Evolutionary conservation across 2,113 vertebrate species (phyloP), one percentile per base, ranked within the genome.

Genomic region (Opisthocomus hoazin): DNA sequence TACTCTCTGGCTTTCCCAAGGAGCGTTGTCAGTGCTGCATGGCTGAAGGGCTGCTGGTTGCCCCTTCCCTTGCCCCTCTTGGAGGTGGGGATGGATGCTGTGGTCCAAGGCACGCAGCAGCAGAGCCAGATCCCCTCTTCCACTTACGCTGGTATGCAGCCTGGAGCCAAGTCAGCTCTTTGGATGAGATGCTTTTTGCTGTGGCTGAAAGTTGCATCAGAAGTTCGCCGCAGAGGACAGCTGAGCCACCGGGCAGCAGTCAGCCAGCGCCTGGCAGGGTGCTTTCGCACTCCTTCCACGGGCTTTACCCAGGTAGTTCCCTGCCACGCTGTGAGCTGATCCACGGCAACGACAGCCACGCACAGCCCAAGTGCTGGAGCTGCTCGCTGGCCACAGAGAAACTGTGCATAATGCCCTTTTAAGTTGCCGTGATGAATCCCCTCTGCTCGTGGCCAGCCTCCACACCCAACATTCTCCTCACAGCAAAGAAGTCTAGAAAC

Each of bases 191-290:
- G 73, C 65, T 87, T 91, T 85, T 94, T 95, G 82, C 91, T 87
- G 89, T 91, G 95, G 95, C 84, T 96, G 58, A 61, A 84, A 87
- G 92, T 93, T 95, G 70, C 94, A 93, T 95, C 94, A 94, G 96
- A 93, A 96, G 74, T 79, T 94, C 91, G 91, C 88, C 1, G 1
- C 77, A 83, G 69, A 94, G 84, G 94, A 87, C 91, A 95, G 86
- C 92, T 84, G 86, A 95, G 89, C 53, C 87, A 84, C 65, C 54
- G 39, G 45, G 51, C 66, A 94, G 50, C 78, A 95, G 54, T 54
- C 82, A 94, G 83, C 37, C 45, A 93, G 69, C 0, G 5, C 87
- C 57, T 91, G 80, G 63, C 61, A 53, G 58, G 39, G 27, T 53
- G 57, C 53, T 90, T 92, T 65, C 16, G 51, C 22, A 12, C 27